A percentile compares a stretch with the other conserved stretches of the same genome.
Conservation (phyloP, 2,113 vertebrate genomes). For the Platysteira castanea region DNA sequence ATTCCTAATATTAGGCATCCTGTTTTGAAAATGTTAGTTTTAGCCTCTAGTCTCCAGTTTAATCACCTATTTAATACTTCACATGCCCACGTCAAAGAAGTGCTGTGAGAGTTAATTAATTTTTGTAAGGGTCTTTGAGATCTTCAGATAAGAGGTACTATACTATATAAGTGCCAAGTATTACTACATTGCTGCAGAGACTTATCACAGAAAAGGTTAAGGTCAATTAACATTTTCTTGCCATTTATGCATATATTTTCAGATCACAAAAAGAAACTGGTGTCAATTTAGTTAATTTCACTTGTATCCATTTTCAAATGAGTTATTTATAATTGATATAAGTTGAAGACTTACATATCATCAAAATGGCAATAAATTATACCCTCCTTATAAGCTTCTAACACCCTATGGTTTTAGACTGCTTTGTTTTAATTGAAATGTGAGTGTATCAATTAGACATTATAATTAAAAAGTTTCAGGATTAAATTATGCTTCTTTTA, state of each 20-base stretch:
- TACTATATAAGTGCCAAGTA: neutral
- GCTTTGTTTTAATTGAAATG: conserved; percentile 62
- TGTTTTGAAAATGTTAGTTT: conserved; percentile 1
- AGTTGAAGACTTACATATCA: conserved; percentile 37
- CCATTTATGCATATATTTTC: conserved; percentile 30
- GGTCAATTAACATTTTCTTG: conserved; percentile 64
- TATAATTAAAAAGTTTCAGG: conserved; percentile 63
- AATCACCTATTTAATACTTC: conserved; percentile 4
- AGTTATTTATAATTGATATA: conserved; percentile 62
- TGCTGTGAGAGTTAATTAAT: conserved; percentile 20
- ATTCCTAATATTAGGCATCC: neutral
- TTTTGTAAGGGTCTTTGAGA: conserved; percentile 34
- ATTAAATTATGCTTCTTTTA: conserved; percentile 32
- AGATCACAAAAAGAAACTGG: conserved; percentile 37
- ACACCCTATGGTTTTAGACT: conserved; percentile 49
- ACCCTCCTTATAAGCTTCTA: conserved; percentile 36
- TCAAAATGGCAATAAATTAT: conserved; percentile 58
- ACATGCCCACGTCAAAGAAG: neutral
- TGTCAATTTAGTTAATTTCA: conserved; percentile 54
- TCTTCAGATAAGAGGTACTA: conserved; percentile 24
- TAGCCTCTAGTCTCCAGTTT: neutral
- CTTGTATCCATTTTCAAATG: conserved; percentile 38
- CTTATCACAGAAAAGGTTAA: conserved; percentile 48
- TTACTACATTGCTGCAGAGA: conserved; percentile 35
- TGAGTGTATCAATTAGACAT: conserved; percentile 44